A percentile compares a stretch with the other conserved stretches of the same genome.
Conservation (phyloP, 92 coral and sea anemone species). For the Hydrozoanthus gracilis region DNA sequence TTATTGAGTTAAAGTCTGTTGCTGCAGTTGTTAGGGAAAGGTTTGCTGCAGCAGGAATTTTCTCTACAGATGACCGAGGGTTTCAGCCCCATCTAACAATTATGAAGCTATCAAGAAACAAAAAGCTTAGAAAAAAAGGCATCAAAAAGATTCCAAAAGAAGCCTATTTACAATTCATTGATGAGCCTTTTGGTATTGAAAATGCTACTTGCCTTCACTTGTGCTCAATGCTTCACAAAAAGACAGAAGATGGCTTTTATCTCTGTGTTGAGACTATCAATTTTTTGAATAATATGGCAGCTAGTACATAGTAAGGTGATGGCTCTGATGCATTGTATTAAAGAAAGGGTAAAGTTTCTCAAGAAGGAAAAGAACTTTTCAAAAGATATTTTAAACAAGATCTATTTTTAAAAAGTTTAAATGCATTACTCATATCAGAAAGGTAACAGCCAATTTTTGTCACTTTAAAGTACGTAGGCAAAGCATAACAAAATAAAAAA, state of each 20-base stretch:
- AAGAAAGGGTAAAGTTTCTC: too few species aligned
- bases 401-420: too few species aligned
- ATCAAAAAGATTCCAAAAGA: slow-evolving; percentile 80
- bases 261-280: slow-evolving; percentile 66
- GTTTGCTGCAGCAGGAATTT: slow-evolving; percentile 70
- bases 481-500: too few species aligned
- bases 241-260: slow-evolving; percentile 91
- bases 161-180: slow-evolving; percentile 67
- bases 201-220: slow-evolving; percentile 65
- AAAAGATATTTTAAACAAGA: too few species aligned
- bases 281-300: slow-evolving; percentile 27
- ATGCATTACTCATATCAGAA: too few species aligned
- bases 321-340: too few species aligned
- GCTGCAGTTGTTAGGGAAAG: slow-evolving; percentile 61
- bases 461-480: too few species aligned
- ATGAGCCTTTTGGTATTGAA: slow-evolving; percentile 78
- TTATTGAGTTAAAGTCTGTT: slow-evolving; percentile 57
- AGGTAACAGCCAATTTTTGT: too few species aligned
- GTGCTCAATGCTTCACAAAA: slow-evolving; percentile 84
- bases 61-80: slow-evolving; percentile 71
- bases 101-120: slow-evolving; percentile 83
- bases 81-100: slow-evolving; percentile 91
- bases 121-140: slow-evolving; percentile 68
- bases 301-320: too few species aligned
- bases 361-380: too few species aligned